A percentile compares a stretch with the other conserved stretches of the same genome.
Conservation (phyloP, 2,797 vertebrate species). For the Mormyrus hasselquistii region DNA sequence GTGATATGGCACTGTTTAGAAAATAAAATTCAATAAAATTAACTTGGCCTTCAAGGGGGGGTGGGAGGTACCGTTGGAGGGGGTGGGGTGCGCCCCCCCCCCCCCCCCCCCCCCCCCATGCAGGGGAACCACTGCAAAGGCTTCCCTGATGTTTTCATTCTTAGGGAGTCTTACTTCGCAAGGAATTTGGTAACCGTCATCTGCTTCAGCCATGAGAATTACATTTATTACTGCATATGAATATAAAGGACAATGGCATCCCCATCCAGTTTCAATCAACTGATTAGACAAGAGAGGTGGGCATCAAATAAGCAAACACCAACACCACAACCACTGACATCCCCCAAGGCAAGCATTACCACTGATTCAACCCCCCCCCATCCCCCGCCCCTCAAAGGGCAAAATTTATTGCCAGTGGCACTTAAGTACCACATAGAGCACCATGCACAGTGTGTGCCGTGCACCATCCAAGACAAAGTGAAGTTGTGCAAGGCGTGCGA, state of each 20-base stretch:
- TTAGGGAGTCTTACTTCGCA: background rate
- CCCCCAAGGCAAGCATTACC: background rate
- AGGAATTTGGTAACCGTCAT: background rate
- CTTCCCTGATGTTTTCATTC: background rate
- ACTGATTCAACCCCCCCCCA: background rate
- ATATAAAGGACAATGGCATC: background rate
- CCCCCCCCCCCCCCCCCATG: no score
- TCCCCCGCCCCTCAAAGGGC: no score
- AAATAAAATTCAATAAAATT: no score
- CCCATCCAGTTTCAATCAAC: background rate
- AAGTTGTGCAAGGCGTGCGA: no score
- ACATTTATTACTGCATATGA: background rate
- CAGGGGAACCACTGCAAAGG: background rate
- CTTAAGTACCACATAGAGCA: background rate
- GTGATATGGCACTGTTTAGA: no score
- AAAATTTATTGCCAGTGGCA: no score
- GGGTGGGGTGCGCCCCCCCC: no score
- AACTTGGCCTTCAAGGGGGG: no score
- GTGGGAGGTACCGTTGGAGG: no score
- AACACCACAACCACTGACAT: background rate
- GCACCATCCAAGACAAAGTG: no score
- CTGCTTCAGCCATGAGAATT: background rate
- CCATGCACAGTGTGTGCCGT: no score
- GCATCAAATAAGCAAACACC: background rate
- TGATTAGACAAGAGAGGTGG: background rate